Conservation (phyloP, 2,888 invertebrate genomes). For the Callimorpha dominula region DNA sequence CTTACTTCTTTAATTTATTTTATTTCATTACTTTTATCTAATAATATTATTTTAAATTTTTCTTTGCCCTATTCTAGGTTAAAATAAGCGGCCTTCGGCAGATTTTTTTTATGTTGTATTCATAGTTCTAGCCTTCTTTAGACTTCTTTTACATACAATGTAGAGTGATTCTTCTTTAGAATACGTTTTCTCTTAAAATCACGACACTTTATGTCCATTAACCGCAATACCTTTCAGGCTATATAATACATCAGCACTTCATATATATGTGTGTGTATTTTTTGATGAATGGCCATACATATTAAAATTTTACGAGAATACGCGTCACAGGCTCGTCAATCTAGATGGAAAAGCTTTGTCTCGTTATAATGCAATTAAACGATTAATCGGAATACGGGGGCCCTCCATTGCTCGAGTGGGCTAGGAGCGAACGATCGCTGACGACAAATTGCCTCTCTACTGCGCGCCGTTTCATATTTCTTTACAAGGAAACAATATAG, state of each 20-base stretch:
- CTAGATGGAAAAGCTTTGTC: constrained; percentile 23
- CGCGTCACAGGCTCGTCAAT: constrained; percentile 7
- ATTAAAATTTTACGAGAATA: neutral
- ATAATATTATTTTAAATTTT: too few species aligned
- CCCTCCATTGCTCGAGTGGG: constrained; percentile 31
- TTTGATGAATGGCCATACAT: neutral
- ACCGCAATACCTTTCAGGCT: neutral
- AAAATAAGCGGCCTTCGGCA: too few species aligned
- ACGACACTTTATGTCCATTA: neutral
- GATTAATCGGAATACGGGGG: constrained; percentile 50
- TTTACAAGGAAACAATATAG: constrained; percentile 60
- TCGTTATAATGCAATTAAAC: constrained; percentile 47
- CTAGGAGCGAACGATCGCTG: constrained; percentile 48
- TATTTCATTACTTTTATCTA: too few species aligned
- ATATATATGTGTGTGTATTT: neutral
- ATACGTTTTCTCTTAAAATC: neutral
- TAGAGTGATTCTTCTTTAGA: too few species aligned
- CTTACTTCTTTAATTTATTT: too few species aligned
- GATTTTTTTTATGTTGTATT: neutral
- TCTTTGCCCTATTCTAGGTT: too few species aligned
- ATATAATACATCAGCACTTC: neutral
- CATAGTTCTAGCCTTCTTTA: neutral
- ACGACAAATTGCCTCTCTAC: constrained; percentile 63
- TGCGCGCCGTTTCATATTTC: constrained; percentile 54
- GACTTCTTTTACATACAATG: too few species aligned